These are phyloP conservation scores for Andinoacara biseriatus DNA, from an alignment of 2,113 vertebrate species.

Conservation along the genomic window DNA sequence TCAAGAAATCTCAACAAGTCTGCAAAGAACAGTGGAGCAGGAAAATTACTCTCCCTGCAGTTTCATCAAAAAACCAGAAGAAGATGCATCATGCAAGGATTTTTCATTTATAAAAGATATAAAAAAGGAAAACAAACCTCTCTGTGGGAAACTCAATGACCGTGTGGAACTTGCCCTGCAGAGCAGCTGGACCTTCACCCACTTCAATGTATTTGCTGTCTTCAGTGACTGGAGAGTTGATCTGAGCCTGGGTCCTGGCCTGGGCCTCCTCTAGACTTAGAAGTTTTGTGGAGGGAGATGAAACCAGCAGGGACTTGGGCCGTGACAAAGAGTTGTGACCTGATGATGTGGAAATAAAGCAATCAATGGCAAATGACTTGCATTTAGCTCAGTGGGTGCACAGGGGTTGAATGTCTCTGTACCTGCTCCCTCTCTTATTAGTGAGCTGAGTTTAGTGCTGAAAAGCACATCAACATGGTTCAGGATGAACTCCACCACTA, in stretches of 20 bases:
- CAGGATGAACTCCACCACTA: slow-evolving; percentile 97
- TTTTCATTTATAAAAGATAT: accelerated
- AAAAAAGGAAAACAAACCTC: slow-evolving; percentile 80
- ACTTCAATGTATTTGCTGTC: slow-evolving; percentile 99
- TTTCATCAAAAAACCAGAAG: slow-evolving; percentile 38
- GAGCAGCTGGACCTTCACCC: slow-evolving; percentile 94
- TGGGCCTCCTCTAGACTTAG: slow-evolving; percentile 95
- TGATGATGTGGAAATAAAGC: slow-evolving; percentile 39
- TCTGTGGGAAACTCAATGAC: slow-evolving; percentile 97
- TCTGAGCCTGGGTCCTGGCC: slow-evolving; percentile 94
- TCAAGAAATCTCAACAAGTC: neutral
- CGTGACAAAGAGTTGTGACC: slow-evolving; percentile 90
- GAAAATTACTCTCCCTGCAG: neutral
- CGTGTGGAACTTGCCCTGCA: slow-evolving; percentile 97
- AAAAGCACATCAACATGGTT: slow-evolving; percentile 98
- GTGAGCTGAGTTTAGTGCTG: slow-evolving; percentile 91
- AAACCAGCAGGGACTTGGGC: slow-evolving; percentile 95
- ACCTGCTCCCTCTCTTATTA: slow-evolving; percentile 96
- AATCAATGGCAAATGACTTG: neutral
- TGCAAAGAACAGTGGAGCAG: neutral
- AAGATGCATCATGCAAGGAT: slow-evolving; percentile 24
- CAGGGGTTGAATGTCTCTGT: neutral
- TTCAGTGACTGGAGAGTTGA: slow-evolving; percentile 91
- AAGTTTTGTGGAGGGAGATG: slow-evolving; percentile 94
- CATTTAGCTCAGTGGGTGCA: neutral